Conservation (phyloP, 2,888 invertebrate species). For the Drosophila macrospina region DNA sequence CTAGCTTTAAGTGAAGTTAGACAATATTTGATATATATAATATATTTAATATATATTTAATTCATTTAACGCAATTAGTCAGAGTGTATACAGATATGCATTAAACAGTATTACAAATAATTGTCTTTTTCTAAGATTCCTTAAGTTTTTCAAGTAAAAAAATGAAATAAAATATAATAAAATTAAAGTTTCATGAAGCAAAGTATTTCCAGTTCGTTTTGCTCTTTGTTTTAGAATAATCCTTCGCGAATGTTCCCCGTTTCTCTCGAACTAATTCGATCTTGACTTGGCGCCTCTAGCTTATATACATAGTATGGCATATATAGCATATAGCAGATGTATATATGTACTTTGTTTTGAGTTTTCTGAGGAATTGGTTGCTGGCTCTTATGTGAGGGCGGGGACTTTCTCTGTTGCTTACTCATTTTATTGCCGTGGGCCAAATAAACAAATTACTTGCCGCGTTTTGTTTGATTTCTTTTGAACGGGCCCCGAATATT, state of each 20-base stretch:
- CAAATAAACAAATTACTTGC: slow-evolving; percentile 79
- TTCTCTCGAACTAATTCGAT: neutral
- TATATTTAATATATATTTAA: no score
- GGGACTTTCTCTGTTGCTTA: slow-evolving; percentile 67
- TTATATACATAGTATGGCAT: neutral
- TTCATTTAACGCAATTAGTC: no score
- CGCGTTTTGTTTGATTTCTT: slow-evolving; percentile 75
- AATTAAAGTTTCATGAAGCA: no score
- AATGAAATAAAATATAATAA: no score
- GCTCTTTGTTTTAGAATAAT: neutral
- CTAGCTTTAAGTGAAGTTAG: no score
- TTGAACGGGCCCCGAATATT: slow-evolving; percentile 79
- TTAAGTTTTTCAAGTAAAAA: no score
- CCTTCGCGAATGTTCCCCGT: neutral
- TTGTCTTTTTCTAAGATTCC: no score
- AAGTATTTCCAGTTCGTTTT: no score
- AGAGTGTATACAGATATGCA: no score
- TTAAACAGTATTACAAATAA: no score
- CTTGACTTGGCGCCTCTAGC: neutral
- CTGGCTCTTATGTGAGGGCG: neutral
- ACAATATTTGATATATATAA: no score
- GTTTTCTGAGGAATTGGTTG: neutral
- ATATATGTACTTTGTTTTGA: slow-evolving; percentile 1
- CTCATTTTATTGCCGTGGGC: slow-evolving; percentile 75
- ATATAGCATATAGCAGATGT: neutral